These are phyloP conservation scores for Arctocebus calabarensis DNA, from an alignment of 2,797 vertebrate species.

Conservation along the genomic window DNA sequence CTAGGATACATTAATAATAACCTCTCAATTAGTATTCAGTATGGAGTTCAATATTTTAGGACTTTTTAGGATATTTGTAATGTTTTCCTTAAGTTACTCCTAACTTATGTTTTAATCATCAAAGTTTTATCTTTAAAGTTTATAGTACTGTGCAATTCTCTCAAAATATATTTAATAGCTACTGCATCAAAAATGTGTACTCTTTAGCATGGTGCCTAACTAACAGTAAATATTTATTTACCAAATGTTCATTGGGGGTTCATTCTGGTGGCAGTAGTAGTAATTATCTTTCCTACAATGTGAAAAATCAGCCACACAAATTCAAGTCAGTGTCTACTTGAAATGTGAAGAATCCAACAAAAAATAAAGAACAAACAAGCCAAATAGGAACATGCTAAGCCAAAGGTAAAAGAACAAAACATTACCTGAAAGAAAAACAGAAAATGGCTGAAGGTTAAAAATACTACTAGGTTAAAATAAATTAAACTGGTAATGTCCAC, in stretches of 20 bases:
- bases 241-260: not conserved
- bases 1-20: not conserved
- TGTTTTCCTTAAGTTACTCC: not conserved
- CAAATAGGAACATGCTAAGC: not conserved
- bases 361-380: not conserved
- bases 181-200: not conserved
- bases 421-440: not conserved
- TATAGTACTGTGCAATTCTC: not conserved
- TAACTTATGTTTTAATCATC: not conserved
- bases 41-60: not conserved
- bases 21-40: not conserved
- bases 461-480: not conserved
- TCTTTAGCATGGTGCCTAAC: not conserved
- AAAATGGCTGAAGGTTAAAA: not conserved
- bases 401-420: conserved; percentile 43
- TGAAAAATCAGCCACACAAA: not conserved
- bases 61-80: not conserved
- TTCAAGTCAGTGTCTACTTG: not conserved
- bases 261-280: not conserved
- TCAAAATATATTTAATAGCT: not conserved
- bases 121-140: not conserved
- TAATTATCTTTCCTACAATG: not conserved
- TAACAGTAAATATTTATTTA: not conserved
- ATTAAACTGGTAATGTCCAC: not conserved
- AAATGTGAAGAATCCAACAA: conserved; percentile 15